phyloP scores from a whole-genome alignment of 2,797 vertebrate species.

The Monodelphis domestica region DNA sequence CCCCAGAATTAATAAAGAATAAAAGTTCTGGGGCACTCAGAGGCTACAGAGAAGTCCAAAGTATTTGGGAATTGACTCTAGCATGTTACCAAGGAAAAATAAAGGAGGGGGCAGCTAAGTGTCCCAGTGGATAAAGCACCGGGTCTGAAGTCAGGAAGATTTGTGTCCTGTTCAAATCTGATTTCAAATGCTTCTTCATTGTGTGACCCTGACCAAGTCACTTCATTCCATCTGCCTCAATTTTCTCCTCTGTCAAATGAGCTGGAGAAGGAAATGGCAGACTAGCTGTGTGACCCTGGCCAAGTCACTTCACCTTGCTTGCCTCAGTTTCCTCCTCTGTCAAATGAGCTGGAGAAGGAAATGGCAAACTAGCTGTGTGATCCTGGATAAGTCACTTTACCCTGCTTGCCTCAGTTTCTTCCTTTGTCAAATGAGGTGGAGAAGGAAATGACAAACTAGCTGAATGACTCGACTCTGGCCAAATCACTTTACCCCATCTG shows the following conservation, averaged over 20 bases:
- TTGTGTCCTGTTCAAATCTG: neutral
- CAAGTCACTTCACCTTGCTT: neutral
- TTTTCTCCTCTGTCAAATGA: neutral
- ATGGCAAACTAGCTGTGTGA: neutral
- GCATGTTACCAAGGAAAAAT: no score
- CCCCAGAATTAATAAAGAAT: no score
- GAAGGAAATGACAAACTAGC: neutral
- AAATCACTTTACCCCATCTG: neutral
- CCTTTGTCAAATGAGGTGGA: neutral
- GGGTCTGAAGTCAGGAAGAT: neutral
- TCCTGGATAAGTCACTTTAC: neutral
- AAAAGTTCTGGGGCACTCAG: no score
- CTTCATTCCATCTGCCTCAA: neutral
- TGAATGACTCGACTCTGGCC: neutral
- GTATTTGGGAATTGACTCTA: no score
- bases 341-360: neutral
- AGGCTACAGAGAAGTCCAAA: no score
- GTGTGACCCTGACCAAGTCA: neutral
- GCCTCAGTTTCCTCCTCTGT: neutral
- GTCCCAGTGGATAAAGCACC: neutral
- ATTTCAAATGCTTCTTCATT: neutral
- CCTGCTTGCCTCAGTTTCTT: neutral
- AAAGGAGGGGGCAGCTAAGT: neutral
- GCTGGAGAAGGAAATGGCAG: neutral
- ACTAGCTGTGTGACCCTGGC: neutral